A percentile compares a stretch with the other conserved stretches of the same genome.
These are phyloP conservation scores for Balearica regulorum DNA, from an alignment of 2,797 vertebrate genomes.

Conservation along the genomic window DNA sequence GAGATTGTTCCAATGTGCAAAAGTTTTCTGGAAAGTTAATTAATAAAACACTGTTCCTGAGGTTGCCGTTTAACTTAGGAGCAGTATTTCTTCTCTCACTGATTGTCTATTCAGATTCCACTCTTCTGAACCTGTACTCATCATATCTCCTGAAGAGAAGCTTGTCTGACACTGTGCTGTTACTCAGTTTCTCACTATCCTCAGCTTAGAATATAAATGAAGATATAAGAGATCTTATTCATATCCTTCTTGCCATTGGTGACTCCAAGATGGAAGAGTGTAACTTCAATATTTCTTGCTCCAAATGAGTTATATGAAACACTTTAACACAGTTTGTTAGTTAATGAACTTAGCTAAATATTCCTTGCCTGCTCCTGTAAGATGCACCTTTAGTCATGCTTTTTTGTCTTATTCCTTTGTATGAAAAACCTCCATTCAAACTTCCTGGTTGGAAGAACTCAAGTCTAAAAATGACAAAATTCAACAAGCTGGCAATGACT, in stretches of 20 bases:
- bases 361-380: neutral
- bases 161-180: neutral
- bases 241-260: neutral
- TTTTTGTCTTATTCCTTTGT: neutral
- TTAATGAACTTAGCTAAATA: neutral
- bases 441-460: neutral
- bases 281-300: neutral
- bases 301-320: neutral
- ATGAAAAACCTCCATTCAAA: neutral
- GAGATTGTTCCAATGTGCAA: neutral
- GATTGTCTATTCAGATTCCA: neutral
- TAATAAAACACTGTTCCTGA: neutral
- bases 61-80: neutral
- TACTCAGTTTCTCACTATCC: neutral
- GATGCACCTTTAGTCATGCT: neutral
- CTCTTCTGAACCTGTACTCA: neutral
- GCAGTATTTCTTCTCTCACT: neutral
- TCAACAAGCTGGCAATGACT: neutral
- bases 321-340: neutral
- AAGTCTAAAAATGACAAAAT: neutral
- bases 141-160: neutral
- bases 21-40: neutral
- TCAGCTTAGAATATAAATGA: neutral
- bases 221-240: neutral
- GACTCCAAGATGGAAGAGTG: neutral